These are phyloP conservation scores for Spilarctia lutea DNA, from an alignment of 2,888 invertebrate genomes.

Conservation along the genomic window DNA sequence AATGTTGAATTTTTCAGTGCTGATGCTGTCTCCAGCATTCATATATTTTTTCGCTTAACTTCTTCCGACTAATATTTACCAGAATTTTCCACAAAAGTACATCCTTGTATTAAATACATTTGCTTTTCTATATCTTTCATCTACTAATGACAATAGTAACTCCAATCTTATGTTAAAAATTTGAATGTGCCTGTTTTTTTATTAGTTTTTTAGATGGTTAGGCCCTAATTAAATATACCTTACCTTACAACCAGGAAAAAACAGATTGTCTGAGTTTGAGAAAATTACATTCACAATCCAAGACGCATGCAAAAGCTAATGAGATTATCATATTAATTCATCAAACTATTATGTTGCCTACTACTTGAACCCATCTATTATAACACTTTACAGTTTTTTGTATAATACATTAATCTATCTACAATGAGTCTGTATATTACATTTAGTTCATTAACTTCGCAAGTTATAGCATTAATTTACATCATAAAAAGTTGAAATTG, in stretches of 20 bases:
- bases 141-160: not conserved
- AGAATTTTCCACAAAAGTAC: not conserved
- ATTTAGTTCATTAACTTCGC: conserved; percentile 37
- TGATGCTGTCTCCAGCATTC: too few species aligned
- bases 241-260: not conserved
- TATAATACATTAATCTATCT: conserved; percentile 23
- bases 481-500: not conserved
- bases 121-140: not conserved
- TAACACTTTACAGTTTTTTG: conserved; percentile 33
- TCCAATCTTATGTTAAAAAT: not conserved
- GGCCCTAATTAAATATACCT: not conserved
- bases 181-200: not conserved
- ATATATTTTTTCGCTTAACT: not conserved
- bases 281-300: not conserved
- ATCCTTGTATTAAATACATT: too few species aligned
- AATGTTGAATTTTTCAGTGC: too few species aligned
- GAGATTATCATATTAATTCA: not conserved
- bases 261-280: not conserved
- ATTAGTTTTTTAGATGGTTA: not conserved
- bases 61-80: not conserved
- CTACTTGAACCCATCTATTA: conserved; percentile 17
- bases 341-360: conserved; percentile 5
- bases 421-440: conserved; percentile 25
- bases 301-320: not conserved
- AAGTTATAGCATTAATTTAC: conserved; percentile 32